Percentiles rank a stretch among this genome's conserved stretches.
Conservation (phyloP, 2,113 vertebrate species). For the Progne subis region DNA sequence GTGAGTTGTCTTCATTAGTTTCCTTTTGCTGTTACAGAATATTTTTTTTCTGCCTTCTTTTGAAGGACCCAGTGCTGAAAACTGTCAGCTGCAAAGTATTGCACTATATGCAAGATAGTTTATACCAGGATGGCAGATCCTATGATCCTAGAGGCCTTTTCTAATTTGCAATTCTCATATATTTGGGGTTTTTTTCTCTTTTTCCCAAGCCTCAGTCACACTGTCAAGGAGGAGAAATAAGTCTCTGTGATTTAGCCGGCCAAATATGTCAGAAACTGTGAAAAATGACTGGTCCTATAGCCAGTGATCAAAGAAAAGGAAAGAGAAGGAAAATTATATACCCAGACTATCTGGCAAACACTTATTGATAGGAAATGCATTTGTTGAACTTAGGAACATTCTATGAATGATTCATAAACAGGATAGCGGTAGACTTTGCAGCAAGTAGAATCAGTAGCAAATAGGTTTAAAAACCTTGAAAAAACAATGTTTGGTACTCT, state of each 20-base stretch:
- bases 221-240: slow-evolving; percentile 33
- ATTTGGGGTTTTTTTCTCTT: background rate
- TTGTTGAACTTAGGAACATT: background rate
- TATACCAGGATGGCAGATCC: background rate
- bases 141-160: background rate
- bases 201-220: background rate
- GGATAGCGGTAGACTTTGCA: background rate
- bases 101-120: background rate
- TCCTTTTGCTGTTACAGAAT: background rate
- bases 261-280: slow-evolving; percentile 11
- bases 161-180: slow-evolving; percentile 36
- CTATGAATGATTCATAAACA: slow-evolving; percentile 38
- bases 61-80: background rate
- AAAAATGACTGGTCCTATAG: background rate
- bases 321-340: background rate
- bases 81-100: background rate
- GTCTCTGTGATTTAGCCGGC: slow-evolving; percentile 6
- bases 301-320: background rate
- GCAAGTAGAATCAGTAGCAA: background rate
- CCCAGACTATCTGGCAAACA: background rate
- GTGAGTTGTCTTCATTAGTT: background rate
- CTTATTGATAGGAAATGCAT: slow-evolving; percentile 23
- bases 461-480: background rate
- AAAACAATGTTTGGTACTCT: background rate
- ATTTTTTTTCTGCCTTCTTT: background rate